Base-by-base conservation (phyloP, 2,113 vertebrate genomes). In the Poeciliopsis retropinna region DNA sequence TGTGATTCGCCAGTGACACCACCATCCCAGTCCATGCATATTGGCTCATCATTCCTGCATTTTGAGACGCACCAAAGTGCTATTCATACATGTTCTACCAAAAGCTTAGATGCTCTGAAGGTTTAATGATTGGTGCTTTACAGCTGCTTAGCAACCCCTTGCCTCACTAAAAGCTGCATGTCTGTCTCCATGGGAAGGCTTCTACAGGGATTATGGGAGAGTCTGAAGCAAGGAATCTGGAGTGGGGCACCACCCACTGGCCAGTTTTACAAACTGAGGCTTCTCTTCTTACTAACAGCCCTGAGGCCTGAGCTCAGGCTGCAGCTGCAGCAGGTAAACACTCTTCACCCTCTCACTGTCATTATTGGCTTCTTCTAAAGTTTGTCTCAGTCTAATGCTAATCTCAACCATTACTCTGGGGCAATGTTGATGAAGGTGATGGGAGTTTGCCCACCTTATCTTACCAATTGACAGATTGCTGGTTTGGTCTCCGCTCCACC, bases 271-370 rank as follows among this genome's bases (percentile, higher is more conserved):
- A 92, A 92, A 67, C 86, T 94, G 62, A 88, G 92, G 0, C 85
- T 95, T 22, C 88, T 93, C 17, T 94, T 95, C 74, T 76, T 94
- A 32, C 79, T 95, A 60, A 95, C 94, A 0, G 93, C 93, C n/a
- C 82, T 94, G 47, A 79, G 93, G 19, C 88, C 92, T 4, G 93
- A 94, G 37, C 91, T 93, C 72, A 75, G 93, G 31, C 67, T 73
- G 30, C 76, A 81, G 44, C 72, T 75, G 32, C 76, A 80, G 25
- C 86, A 92, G 90, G 89, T 92, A 67, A 57, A 22, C 60, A 2
- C 2, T 6, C 4, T 10, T 60, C 13, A 27, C 12, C 6, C 27
- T 10, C 1, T 60, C 28, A 8, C 10, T 10, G 10, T 57, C 22
- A 25, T n/a, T 10, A 57, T 2, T n/a, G 5, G 22, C 5, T 7